Evolutionary conservation across 1,140 invertebrate genomes (phyloP).

Genomic region (Zaprionus gabonicus): DNA sequence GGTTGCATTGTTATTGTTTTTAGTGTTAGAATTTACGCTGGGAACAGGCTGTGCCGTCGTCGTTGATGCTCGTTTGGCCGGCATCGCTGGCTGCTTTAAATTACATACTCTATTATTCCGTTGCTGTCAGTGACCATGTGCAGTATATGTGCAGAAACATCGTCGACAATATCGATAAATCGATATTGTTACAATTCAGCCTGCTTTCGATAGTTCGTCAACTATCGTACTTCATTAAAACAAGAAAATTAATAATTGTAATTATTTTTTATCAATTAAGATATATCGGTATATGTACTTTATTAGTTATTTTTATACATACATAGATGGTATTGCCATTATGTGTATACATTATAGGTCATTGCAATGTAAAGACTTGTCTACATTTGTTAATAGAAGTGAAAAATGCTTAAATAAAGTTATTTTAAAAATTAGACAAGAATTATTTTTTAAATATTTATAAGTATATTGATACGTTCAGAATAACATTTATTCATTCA

Average conservation of each 20-base stretch:
- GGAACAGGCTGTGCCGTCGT: constrained; percentile 31
- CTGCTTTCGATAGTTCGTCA: not conserved
- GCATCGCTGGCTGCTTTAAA: constrained; percentile 39
- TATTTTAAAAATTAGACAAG: no score
- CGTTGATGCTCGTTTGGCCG: constrained; percentile 57
- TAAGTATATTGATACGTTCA: no score
- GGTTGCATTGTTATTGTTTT: constrained; percentile 28
- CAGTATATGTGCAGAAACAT: not conserved
- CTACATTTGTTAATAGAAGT: no score
- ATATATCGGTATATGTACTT: no score
- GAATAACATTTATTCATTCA: no score
- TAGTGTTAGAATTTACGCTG: not conserved
- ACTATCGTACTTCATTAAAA: not conserved
- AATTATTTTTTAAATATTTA: not conserved
- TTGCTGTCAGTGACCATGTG: constrained; percentile 9
- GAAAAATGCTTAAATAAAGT: no score
- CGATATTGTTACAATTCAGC: not conserved
- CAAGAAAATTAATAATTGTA: no score
- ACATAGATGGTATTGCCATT: no score
- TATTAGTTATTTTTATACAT: no score
- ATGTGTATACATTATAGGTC: no score
- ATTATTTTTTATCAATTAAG: no score
- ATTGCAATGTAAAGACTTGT: no score
- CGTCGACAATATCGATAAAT: not conserved
- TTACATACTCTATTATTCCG: not conserved